Percentiles rank a stretch among this genome's conserved stretches.
phyloP scores from a whole-genome alignment of 2,888 invertebrate species.

The Zaprionus obscuricornis region DNA sequence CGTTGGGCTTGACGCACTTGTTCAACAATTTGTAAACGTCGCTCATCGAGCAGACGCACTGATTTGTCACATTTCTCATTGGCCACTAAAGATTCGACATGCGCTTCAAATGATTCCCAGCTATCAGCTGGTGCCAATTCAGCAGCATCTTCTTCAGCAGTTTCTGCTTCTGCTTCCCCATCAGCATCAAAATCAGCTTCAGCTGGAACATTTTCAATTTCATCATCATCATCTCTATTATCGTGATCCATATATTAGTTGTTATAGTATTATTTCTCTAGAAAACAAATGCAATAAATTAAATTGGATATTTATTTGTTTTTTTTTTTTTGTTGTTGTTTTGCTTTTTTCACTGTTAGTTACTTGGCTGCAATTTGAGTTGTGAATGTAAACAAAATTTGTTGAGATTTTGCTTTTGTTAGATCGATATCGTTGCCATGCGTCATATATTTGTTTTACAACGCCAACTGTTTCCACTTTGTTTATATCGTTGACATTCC shows the following conservation, averaged over 20 bases:
- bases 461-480: too few species aligned
- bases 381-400: too few species aligned
- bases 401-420: too few species aligned
- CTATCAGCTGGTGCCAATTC: constrained; percentile 47
- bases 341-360: too few species aligned
- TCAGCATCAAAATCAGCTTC: constrained; percentile 4
- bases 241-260: constrained; percentile 51
- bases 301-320: too few species aligned
- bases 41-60: constrained; percentile 42
- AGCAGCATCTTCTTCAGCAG: background rate
- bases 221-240: constrained; percentile 58
- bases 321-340: too few species aligned
- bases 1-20: constrained; percentile 40
- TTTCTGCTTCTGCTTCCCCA: constrained; percentile 25
- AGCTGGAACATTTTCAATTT: constrained; percentile 20
- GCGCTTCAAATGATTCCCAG: constrained; percentile 57
- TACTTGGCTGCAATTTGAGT: too few species aligned
- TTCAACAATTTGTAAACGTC: constrained; percentile 42
- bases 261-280: too few species aligned
- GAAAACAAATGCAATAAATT: too few species aligned
- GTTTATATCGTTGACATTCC: too few species aligned
- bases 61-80: constrained; percentile 51
- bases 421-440: too few species aligned
- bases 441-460: too few species aligned
- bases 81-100: constrained; percentile 44